A percentile compares a stretch with the other conserved stretches of the same genome.
phyloP scores from a whole-genome alignment of 2,797 vertebrate genomes.

The Lacerta agilis region DNA sequence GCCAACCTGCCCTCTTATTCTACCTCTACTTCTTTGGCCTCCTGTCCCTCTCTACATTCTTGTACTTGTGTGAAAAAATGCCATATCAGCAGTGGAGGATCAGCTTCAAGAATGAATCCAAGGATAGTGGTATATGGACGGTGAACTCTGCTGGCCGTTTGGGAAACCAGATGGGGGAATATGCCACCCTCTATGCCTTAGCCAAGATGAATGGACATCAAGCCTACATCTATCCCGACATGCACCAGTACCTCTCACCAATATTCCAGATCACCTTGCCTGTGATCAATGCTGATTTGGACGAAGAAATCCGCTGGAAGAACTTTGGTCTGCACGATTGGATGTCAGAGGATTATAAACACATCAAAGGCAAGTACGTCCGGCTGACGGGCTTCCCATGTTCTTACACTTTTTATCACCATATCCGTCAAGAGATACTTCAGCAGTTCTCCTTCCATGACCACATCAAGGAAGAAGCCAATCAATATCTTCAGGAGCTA shows the following conservation, averaged over 20 bases:
- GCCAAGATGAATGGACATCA: conserved; percentile 60
- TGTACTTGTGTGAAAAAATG: not conserved
- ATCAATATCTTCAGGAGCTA: conserved; percentile 36
- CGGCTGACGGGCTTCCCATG: conserved; percentile 60
- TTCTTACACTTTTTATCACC: conserved; percentile 71
- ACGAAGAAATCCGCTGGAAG: conserved; percentile 4
- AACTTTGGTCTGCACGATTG: conserved; percentile 63
- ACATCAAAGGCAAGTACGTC: conserved; percentile 50
- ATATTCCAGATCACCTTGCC: conserved; percentile 70
- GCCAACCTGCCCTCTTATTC: not conserved
- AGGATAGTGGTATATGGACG: conserved; percentile 57
- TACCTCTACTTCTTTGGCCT: not conserved
- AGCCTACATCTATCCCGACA: conserved; percentile 50
- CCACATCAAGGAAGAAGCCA: conserved; percentile 48
- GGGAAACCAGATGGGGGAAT: conserved; percentile 73
- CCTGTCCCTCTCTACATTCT: not conserved
- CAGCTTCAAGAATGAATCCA: too few relatives aligned
- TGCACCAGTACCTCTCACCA: conserved; percentile 54
- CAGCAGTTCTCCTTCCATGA: conserved; percentile 58
- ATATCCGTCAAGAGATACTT: conserved; percentile 58
- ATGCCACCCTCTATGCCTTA: conserved; percentile 68
- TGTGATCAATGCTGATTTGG: not conserved
- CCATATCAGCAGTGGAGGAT: accelerated
- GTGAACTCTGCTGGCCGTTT: conserved; percentile 63
- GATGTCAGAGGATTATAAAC: conserved; percentile 68